Percentiles rank a stretch among this genome's conserved stretches.
phyloP scores from a whole-genome alignment of 2,888 invertebrate genomes.

The Tipula vernalis region DNA sequence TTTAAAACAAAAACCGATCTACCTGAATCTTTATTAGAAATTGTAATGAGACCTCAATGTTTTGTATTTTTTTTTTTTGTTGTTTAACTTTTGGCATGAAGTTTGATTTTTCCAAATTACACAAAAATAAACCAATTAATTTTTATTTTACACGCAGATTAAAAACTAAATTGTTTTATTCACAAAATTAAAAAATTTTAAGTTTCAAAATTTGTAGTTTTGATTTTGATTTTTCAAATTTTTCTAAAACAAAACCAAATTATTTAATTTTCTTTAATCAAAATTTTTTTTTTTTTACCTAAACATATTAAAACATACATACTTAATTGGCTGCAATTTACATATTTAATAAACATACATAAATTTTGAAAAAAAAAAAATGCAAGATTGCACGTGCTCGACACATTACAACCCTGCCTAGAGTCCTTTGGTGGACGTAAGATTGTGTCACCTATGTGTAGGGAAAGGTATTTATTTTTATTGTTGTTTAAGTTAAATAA shows the following conservation, averaged over 20 bases:
- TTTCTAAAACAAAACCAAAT: background rate
- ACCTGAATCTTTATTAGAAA: too few species aligned
- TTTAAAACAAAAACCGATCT: too few species aligned
- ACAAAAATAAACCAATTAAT: background rate
- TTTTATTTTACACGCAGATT: background rate
- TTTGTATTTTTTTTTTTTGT: background rate
- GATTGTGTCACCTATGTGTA: constrained; percentile 38
- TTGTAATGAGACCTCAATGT: background rate
- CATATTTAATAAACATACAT: background rate
- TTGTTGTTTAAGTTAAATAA: background rate
- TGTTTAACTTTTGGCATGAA: background rate
- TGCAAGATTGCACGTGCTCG: constrained; percentile 24
- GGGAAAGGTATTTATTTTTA: constrained; percentile 35
- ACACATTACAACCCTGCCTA: constrained; percentile 33
- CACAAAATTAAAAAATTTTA: background rate
- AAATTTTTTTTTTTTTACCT: background rate
- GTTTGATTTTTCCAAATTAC: background rate
- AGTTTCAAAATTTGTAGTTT: too few species aligned
- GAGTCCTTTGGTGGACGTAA: constrained; percentile 35
- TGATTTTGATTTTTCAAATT: background rate
- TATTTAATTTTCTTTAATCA: background rate
- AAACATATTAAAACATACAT: background rate
- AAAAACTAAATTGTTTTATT: background rate
- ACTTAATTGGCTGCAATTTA: background rate
- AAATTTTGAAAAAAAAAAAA: background rate